Percentiles rank a stretch among this genome's conserved stretches.
These are phyloP conservation scores for Malacoraja senta DNA, from an alignment of 2,797 vertebrate genomes.

Conservation along the genomic window DNA sequence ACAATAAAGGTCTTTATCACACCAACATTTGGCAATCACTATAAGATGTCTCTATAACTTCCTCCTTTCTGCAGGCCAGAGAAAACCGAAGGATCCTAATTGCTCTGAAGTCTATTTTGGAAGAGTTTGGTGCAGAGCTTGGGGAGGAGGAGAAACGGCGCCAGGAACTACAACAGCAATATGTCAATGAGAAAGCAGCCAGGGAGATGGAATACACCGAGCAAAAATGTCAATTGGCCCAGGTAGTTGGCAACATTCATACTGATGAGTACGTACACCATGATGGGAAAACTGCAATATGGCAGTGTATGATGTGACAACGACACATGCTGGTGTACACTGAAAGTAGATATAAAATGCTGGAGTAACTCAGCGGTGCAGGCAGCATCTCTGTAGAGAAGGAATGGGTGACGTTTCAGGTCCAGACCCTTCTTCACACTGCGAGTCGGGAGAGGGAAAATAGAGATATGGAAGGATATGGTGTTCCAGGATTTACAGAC, in stretches of 20 bases:
- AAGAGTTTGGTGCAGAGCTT: slow-evolving; percentile 81
- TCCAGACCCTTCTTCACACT: too few relatives aligned
- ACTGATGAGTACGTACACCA: neutral
- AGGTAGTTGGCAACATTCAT: slow-evolving; percentile 61
- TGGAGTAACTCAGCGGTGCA: too few relatives aligned
- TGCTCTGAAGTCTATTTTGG: slow-evolving; percentile 75
- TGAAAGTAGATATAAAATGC: too few relatives aligned
- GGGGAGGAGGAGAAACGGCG: slow-evolving; percentile 72
- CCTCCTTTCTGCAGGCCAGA: slow-evolving; percentile 58
- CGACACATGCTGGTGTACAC: too few relatives aligned
- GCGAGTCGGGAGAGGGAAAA: too few relatives aligned
- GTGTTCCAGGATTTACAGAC: too few relatives aligned
- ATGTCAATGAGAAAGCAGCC: slow-evolving; percentile 80
- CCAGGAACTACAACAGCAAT: slow-evolving; percentile 75
- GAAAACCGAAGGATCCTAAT: slow-evolving; percentile 77
- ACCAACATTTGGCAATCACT: too few relatives aligned
- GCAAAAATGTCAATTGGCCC: slow-evolving; percentile 73
- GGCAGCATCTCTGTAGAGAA: too few relatives aligned
- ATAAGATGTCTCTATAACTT: neutral
- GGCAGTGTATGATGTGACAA: too few relatives aligned
- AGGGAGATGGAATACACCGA: slow-evolving; percentile 84
- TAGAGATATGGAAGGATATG: too few relatives aligned
- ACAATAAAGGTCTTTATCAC: too few relatives aligned
- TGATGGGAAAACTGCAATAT: neutral
- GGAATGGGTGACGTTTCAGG: too few relatives aligned